These are phyloP conservation scores for Macrophya alboannulata DNA, from an alignment of 2,888 invertebrate species.

Conservation along the genomic window DNA sequence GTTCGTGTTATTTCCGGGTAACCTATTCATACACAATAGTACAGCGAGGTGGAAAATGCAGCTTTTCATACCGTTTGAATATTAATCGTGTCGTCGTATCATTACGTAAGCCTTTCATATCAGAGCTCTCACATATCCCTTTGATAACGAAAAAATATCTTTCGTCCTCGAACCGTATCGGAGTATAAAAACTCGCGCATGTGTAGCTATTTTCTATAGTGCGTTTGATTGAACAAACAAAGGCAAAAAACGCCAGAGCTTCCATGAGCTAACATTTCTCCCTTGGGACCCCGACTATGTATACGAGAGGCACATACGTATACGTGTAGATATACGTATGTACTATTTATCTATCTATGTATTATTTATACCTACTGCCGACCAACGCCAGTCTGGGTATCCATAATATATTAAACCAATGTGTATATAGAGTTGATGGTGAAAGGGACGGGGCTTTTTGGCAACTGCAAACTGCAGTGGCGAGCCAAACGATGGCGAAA, in stretches of 20 bases:
- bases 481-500: slow-evolving; percentile 41
- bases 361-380: background rate
- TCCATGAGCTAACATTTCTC: background rate
- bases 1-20: background rate
- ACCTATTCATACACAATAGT: too few species aligned
- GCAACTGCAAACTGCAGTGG: slow-evolving; percentile 42
- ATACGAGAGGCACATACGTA: background rate
- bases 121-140: background rate
- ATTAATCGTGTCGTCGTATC: too few species aligned
- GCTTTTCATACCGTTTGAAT: too few species aligned
- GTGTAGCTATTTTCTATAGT: background rate
- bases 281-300: background rate
- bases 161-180: background rate
- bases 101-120: background rate
- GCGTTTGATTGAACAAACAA: slow-evolving; percentile 49
- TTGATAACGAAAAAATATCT: background rate
- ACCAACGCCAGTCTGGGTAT: slow-evolving; percentile 8
- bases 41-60: too few species aligned
- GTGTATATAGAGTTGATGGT: background rate
- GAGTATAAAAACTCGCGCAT: background rate
- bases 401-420: slow-evolving; percentile 23
- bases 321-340: background rate
- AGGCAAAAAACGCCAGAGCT: background rate
- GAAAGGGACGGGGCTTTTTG: slow-evolving; percentile 40
- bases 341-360: background rate